Evolutionary conservation across 53 echinoderm and acorn worm species (phyloP).

Genomic region (Arbacia lixula): DNA sequence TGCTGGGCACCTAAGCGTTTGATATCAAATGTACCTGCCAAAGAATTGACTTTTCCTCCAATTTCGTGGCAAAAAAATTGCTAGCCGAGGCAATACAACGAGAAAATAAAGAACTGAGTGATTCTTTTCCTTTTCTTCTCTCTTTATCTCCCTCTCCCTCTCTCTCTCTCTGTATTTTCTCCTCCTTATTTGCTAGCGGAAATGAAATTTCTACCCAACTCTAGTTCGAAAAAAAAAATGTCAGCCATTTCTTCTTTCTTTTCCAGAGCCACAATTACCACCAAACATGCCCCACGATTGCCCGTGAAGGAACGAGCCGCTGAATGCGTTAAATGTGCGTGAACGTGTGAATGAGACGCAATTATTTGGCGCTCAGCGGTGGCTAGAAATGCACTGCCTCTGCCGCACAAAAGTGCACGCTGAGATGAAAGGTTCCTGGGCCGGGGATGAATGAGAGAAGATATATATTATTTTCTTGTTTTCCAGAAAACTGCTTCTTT

Average conservation of each 20-base stretch:
- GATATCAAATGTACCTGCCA: background rate
- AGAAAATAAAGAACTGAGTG: constrained; percentile 26
- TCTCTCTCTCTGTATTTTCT: too few relatives aligned
- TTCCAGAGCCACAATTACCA: constrained; percentile 16
- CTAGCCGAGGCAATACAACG: constrained; percentile 9
- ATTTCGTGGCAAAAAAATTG: constrained; percentile 11
- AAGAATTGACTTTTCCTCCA: constrained; percentile 33
- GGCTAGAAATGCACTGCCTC: background rate
- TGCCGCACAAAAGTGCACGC: constrained; percentile 37
- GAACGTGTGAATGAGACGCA: constrained; percentile 25
- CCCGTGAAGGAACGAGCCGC: background rate
- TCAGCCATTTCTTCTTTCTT: constrained; percentile 5
- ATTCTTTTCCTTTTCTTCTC: constrained; percentile 22
- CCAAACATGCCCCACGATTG: constrained; percentile 18
- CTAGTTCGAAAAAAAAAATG: constrained; percentile 10
- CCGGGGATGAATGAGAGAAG: background rate
- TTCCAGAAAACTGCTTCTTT: constrained; percentile 34
- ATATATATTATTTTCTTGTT: constrained; percentile 13
- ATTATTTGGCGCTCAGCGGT: constrained; percentile 24
- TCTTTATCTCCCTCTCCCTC: too few relatives aligned
- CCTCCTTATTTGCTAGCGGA: constrained; percentile 31
- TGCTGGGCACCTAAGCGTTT: background rate
- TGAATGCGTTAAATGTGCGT: constrained; percentile 54
- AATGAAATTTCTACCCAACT: constrained; percentile 46
- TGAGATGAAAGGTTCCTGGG: constrained; percentile 6